Conservation (phyloP, 2,888 invertebrate genomes). For the Imbricaverruca yamaguchii region DNA sequence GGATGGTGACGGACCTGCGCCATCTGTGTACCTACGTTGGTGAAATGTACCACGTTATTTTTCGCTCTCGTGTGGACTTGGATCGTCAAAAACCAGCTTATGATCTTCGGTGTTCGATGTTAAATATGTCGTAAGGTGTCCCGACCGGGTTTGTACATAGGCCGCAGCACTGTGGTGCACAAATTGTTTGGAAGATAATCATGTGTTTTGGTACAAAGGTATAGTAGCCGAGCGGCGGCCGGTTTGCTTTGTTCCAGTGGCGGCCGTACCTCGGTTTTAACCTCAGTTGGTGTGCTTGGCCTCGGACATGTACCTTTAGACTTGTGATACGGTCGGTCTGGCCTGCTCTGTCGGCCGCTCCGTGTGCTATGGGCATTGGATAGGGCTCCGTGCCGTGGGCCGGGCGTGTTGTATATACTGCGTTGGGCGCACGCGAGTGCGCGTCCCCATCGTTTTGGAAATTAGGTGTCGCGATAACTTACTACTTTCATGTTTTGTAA, state of each 20-base stretch:
- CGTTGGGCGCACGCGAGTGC: background rate
- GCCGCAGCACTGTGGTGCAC: background rate
- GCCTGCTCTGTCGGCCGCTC: background rate
- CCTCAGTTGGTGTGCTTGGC: background rate
- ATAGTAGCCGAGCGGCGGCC: background rate
- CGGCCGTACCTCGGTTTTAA: conserved; percentile 10
- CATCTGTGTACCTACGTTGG: background rate
- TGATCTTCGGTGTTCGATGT: conserved; percentile 11
- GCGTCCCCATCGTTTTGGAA: background rate
- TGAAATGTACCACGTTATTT: background rate
- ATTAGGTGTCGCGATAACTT: conserved; percentile 18
- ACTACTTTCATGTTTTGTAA: conserved; percentile 15
- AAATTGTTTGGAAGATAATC: background rate
- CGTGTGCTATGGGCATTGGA: background rate
- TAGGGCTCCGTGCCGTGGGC: background rate
- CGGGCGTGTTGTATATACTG: background rate
- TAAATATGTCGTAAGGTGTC: background rate
- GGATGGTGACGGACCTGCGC: background rate
- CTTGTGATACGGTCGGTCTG: background rate
- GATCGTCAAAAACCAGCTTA: background rate
- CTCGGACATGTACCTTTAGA: background rate
- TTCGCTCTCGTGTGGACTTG: conserved; percentile 11
- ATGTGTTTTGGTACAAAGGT: conserved; percentile 20
- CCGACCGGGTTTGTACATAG: background rate
- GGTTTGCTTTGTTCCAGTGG: background rate